Base-by-base conservation (phyloP, 35 echinoderm and acorn worm species). In the Chiridota heheva region DNA sequence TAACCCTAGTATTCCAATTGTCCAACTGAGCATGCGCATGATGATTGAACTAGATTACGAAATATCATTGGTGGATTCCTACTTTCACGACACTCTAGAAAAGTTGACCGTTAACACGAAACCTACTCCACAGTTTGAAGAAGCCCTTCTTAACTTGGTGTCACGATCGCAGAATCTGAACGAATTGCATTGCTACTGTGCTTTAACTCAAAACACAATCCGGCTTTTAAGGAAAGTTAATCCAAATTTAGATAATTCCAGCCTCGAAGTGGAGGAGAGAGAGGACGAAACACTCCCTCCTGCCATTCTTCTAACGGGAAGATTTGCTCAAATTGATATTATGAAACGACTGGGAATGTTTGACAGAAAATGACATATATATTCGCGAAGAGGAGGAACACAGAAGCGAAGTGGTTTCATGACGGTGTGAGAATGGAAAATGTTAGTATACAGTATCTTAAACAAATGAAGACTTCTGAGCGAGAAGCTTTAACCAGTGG, bases 111-210 rank as follows among this genome's bases (percentile, higher is more conserved):
- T 97, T 5, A 81, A 72, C 2, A 88, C 88, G n/a, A 97, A 96
- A 57, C 88, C 84, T 37, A 74, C 84, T 15, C 42, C 83, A 10
- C 35, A 62, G 25, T 70, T 97, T 3, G 77, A 97, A 42, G 28
- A 77, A 24, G 84, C 80, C 2, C 67, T 97, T 20, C 72, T 97
- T 20, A 77, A 67, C 46, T 39, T 97, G 20, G 94, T 91, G 29
- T 63, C 77, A 36, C 45, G 56, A 6, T 57, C 94, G 12, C 20
- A 40, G 7, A 72, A 75, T 60, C 85, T 97, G 36, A 70, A 81
- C 22, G 84, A 71, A 22, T 67, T 91, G 4, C 87, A 97, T 42
- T 97, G 94, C 69, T 86, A 88, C 81, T 91, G 94, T 56, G 93
- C 51, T 59, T 62, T 78, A 42, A 27, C 34, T 3, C 35, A 78